Conservation (phyloP, 30 jellyfish, hydroid and myxozoan species). For the Hydractinia echinata region DNA sequence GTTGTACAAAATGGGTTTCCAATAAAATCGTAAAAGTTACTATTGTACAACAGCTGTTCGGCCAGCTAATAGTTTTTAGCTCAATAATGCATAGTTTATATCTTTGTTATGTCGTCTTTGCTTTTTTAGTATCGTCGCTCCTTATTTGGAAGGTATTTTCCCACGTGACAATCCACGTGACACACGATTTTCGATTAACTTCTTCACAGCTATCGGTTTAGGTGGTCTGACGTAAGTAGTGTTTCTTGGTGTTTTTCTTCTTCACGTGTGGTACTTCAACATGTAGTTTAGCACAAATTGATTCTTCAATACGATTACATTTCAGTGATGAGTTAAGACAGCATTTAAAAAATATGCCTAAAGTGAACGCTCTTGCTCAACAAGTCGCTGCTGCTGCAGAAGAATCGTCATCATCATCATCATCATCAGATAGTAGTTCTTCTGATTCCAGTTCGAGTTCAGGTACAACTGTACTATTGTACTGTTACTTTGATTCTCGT, state of each 20-base stretch:
- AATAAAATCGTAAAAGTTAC: not conserved
- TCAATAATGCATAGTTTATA: too few relatives aligned
- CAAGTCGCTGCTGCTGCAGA: constrained; percentile 46
- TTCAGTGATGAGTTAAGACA: constrained; percentile 79
- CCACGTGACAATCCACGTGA: constrained; percentile 98
- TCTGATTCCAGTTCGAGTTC: constrained; percentile 33
- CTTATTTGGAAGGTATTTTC: constrained; percentile 89
- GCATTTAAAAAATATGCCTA: constrained; percentile 80
- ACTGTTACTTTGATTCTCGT: too few relatives aligned
- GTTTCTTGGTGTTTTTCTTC: not conserved
- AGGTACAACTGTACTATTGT: not conserved
- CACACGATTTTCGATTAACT: constrained; percentile 94
- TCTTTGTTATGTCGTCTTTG: not conserved
- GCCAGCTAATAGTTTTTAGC: too few relatives aligned
- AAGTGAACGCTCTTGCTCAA: constrained; percentile 46
- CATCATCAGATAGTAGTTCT: constrained; percentile 49
- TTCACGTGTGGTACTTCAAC: not conserved
- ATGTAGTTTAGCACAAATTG: not conserved
- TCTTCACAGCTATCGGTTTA: constrained; percentile 98
- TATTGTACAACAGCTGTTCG: not conserved
- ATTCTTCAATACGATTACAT: not conserved
- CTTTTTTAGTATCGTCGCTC: constrained; percentile 66
- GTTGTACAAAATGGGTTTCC: too few relatives aligned
- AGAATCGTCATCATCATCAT: constrained; percentile 39
- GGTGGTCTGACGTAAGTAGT: constrained; percentile 94